A percentile compares a stretch with the other conserved stretches of the same genome.
These are phyloP conservation scores for Dryomyza anilis DNA, from an alignment of 2,888 invertebrate species.

Conservation along the genomic window DNA sequence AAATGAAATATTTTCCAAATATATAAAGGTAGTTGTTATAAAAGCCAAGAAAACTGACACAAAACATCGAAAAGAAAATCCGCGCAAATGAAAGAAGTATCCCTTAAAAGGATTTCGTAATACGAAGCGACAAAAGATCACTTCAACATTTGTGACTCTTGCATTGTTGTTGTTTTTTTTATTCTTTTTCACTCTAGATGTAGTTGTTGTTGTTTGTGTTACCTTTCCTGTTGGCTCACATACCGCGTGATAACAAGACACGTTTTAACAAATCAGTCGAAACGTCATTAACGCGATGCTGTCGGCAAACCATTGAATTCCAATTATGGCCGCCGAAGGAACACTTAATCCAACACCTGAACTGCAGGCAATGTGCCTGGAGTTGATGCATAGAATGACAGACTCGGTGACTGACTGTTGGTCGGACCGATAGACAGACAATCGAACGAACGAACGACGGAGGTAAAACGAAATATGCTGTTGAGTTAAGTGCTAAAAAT, in stretches of 20 bases:
- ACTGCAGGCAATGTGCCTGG: not conserved
- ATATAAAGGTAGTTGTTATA: too few species aligned
- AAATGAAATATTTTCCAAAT: too few species aligned
- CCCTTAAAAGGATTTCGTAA: constrained; percentile 22
- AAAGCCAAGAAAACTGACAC: not conserved
- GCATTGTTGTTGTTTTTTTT: not conserved
- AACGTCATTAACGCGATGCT: constrained; percentile 21
- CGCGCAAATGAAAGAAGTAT: constrained; percentile 20
- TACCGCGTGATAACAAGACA: constrained; percentile 21
- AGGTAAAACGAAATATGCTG: not conserved
- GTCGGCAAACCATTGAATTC: constrained; percentile 12
- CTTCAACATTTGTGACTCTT: not conserved
- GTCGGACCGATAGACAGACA: not conserved
- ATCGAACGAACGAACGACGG: not conserved
- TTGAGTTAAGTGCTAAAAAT: not conserved
- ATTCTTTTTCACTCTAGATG: not conserved
- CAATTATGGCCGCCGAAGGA: constrained; percentile 15
- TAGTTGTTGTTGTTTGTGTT: constrained; percentile 14
- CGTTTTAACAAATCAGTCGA: constrained; percentile 25
- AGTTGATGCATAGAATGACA: not conserved
- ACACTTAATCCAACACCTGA: constrained; percentile 20
- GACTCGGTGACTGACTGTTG: not conserved
- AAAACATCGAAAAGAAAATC: constrained; percentile 6
- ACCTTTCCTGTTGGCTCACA: not conserved
- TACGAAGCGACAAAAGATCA: constrained; percentile 13